Base-by-base conservation (phyloP, 2,888 invertebrate species). In the Eurytoma adleriae region DNA sequence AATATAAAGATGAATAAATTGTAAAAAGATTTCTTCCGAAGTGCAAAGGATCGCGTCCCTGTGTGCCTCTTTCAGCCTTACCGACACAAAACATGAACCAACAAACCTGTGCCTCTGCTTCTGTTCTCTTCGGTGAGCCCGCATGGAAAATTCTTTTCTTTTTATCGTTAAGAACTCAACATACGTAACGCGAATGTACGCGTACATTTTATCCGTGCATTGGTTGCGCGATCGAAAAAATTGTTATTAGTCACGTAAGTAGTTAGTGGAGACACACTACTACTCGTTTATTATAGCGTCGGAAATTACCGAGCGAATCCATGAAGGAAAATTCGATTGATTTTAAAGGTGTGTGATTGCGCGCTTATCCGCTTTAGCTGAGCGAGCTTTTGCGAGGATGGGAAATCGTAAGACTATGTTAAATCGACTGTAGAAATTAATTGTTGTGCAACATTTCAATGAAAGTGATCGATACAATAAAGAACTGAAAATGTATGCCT, bases 391-490 rank as follows among this genome's bases (percentile, higher is more conserved):
- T 80, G 69, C 54, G 66, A 73, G 70, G 56, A 77, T 54, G n/a
- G 30, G 72, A 52, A 67, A 68, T 71, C 50, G 80, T 72, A 67
- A 75, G 27, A 61, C 74, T 74, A 70, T 71, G 76, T 68, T 80
- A 80, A 80, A 64, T 73, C 68, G 72, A 40, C 64, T 77, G 62
- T 77, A 77, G 69, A 67, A 76, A 56, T 71, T 62, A 56, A 64
- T 68, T 30, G 62, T 76, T 75, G 78, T 81, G 75, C 78, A 79
- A 78, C 81, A 78, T 79, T 79, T 72, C 71, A 75, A 40, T 68
- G 57, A 81, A 81, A 78, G 81, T 72, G 78, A 81, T 78, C 78
- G 78, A 81, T 76, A 79, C 71, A 81, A 81, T 81, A 81, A 81
- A 81, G 76, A 81, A 81, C 81, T 81, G 78, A 76, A 78, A 81